Percentiles rank a stretch among this genome's conserved stretches.
These are phyloP conservation scores for Neolamprologus fasciatus DNA, from an alignment of 2,113 vertebrate species.

Conservation along the genomic window DNA sequence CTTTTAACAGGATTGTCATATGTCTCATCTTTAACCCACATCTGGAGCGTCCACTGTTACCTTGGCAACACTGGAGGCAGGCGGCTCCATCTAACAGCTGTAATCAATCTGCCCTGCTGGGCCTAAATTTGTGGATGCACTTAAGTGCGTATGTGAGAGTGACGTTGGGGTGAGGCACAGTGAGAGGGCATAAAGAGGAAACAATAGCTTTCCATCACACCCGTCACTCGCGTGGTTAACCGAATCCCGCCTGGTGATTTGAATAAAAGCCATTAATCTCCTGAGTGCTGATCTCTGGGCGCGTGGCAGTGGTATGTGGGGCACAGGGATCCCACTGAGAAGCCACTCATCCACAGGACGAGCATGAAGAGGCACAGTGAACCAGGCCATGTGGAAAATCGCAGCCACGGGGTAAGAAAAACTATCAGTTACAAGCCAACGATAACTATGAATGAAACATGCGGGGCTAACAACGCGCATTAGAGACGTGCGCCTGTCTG, in stretches of 20 bases:
- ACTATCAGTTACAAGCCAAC: conserved; percentile 64
- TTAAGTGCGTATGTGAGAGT: neutral
- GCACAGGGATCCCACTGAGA: conserved; percentile 30
- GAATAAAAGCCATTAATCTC: conserved; percentile 51
- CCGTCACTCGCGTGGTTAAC: conserved; percentile 4
- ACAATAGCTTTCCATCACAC: conserved; percentile 33
- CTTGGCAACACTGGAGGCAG: conserved; percentile 40
- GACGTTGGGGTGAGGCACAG: neutral
- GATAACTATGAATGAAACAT: conserved; percentile 53
- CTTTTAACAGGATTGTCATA: neutral
- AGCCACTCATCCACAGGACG: conserved; percentile 41
- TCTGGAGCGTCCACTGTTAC: conserved; percentile 55
- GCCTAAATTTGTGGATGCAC: conserved; percentile 36
- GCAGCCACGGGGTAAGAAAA: conserved; percentile 57
- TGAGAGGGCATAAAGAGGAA: conserved; percentile 19
- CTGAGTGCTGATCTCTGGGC: conserved; percentile 24
- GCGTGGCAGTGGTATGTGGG: conserved; percentile 50
- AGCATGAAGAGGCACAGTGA: conserved; percentile 42
- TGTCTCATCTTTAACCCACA: conserved; percentile 21
- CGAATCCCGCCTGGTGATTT: conserved; percentile 23
- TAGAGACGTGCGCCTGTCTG: neutral
- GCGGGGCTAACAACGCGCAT: neutral
- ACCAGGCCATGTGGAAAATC: conserved; percentile 70
- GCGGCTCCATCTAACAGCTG: conserved; percentile 30
- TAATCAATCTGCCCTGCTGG: conserved; percentile 59